Conservation (phyloP, 2,797 vertebrate species). For the Chrysolophus pictus region DNA sequence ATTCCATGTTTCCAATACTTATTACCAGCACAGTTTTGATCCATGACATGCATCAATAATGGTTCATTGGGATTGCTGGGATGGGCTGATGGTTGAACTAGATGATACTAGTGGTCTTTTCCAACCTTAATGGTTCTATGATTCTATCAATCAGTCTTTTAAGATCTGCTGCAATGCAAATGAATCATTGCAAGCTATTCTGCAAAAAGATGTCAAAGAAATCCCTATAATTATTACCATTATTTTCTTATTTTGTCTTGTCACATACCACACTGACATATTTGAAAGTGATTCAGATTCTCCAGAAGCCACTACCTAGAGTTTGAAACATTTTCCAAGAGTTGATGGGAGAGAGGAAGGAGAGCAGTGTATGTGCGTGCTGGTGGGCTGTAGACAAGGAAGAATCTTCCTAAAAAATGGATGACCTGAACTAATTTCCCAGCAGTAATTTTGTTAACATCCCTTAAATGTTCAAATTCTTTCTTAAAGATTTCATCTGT, state of each 20-base stretch:
- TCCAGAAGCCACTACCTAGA: neutral
- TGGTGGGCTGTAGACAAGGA: neutral
- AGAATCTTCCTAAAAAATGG: neutral
- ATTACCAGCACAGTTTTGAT: neutral
- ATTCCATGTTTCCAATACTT: neutral
- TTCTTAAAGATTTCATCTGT: constrained; percentile 54
- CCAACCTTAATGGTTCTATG: too few species aligned
- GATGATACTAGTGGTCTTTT: too few species aligned
- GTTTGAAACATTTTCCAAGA: neutral
- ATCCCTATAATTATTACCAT: neutral
- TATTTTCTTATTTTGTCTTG: neutral
- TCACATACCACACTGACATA: neutral
- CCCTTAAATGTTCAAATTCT: constrained; percentile 47
- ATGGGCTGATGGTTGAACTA: too few species aligned
- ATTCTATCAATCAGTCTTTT: neutral
- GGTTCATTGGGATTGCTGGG: too few species aligned
- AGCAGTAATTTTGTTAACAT: constrained; percentile 50
- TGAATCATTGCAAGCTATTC: neutral
- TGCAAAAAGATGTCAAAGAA: neutral
- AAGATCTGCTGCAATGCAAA: neutral
- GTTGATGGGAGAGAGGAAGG: rapidly evolving
- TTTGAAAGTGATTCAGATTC: neutral
- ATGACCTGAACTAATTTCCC: neutral
- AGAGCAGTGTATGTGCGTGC: neutral
- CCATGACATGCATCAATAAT: too few species aligned